Percentiles rank a stretch among this genome's conserved stretches.
phyloP scores from a whole-genome alignment of 1,140 invertebrate species.

The Drosophila dunni region DNA sequence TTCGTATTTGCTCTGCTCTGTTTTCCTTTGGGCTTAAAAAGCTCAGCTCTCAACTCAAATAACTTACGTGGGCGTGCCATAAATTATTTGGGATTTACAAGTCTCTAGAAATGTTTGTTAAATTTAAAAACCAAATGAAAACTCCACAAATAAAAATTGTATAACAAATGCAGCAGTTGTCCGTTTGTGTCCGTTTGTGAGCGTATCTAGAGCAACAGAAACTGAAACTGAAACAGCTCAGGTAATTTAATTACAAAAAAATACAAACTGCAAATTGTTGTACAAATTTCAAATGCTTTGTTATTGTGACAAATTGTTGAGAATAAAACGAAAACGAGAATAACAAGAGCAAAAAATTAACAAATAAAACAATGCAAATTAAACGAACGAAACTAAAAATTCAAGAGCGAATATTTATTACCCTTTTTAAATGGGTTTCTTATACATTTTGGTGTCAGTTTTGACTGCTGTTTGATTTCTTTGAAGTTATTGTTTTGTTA shows the following conservation, averaged over 20 bases:
- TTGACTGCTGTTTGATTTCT: background rate
- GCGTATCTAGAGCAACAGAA: slow-evolving; percentile 9
- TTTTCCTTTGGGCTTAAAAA: slow-evolving; percentile 33
- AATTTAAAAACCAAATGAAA: slow-evolving; percentile 12
- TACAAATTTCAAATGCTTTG: slow-evolving; percentile 66
- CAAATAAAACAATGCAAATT: slow-evolving; percentile 24
- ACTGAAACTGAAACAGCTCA: slow-evolving; percentile 12
- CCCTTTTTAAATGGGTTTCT: background rate
- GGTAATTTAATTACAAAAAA: slow-evolving; percentile 42
- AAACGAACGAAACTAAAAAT: background rate
- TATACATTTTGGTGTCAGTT: no score
- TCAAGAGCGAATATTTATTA: background rate
- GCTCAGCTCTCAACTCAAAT: slow-evolving; percentile 24
- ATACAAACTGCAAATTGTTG: slow-evolving; percentile 39
- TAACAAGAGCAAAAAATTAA: slow-evolving; percentile 41
- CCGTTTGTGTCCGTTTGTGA: background rate
- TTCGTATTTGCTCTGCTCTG: slow-evolving; percentile 10
- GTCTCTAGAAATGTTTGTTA: background rate
- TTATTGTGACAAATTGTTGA: slow-evolving; percentile 72
- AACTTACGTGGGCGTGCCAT: slow-evolving; percentile 37
- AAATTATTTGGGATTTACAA: slow-evolving; percentile 39
- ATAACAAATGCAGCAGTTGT: background rate
- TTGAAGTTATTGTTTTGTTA: no score
- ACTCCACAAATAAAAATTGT: background rate
- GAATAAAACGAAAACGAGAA: slow-evolving; percentile 16